Evolutionary conservation across 2,888 invertebrate genomes (phyloP), one percentile per base, ranked within the genome.

Genomic region (Microctonus hyperodae): DNA sequence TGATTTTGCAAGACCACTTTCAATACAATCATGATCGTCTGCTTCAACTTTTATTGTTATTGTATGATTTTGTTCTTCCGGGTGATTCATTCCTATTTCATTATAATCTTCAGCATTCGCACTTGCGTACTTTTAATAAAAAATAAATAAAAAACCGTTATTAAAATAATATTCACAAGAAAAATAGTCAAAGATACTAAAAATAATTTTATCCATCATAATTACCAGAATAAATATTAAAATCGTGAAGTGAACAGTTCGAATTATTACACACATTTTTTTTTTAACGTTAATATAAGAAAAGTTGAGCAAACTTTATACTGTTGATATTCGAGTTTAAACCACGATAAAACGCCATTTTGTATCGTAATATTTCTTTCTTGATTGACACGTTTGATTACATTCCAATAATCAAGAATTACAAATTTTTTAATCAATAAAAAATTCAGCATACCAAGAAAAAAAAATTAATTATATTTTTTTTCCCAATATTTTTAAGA

Each of bases 11-110:
- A 33, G 28, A n/a, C 55, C 59, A 57, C 69, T 37, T 1, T 70
- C 68, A 22, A 50, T 55, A 57, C 72, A 73, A 62, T 73, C 70
- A 5, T 37, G 37, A 23, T 69, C 68, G 28, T 73, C 68, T 6
- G 55, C 44, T 20, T 66, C 60, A 6, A 73, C 44, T 28, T 48
- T 70, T 9, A 55, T 31, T n/a, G 33, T 20, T 20, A 16, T 6
- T 9, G 11, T 13, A 1, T n/a, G 11, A 23, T 22, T 11, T 13
- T 1, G 40, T n/a, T 40, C n/a, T 16, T 1, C 7, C 16, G 20
- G 40, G 6, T 44, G 1, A 44, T n/a, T 20, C 7, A 7, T 4
- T 28, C 28, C 28, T 28, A 28, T 5, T 28, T 28, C 7, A 16
- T 44, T 44, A 3, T 44, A 37, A n/a, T 13, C 13, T 28, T 28